Evolutionary conservation across 2,113 vertebrate species (phyloP).

Genomic region (Empidonax traillii): DNA sequence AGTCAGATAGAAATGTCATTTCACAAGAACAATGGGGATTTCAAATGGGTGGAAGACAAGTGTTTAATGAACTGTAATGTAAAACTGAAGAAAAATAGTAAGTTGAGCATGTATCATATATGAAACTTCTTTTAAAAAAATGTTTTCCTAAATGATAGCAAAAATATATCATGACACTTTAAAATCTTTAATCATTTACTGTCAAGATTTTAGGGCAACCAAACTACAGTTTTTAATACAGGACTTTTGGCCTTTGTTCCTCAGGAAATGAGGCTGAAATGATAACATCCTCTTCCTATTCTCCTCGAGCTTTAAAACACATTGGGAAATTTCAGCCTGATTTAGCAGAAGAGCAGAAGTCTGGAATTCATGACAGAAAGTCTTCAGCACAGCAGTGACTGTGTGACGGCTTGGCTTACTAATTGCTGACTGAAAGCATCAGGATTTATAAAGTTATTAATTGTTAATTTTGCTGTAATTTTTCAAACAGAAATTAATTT

Average conservation of each 20-base stretch:
- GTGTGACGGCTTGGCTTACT: neutral
- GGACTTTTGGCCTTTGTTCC: neutral
- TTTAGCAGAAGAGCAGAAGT: neutral
- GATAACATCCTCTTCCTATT: neutral
- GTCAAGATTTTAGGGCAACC: neutral
- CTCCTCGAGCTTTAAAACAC: neutral
- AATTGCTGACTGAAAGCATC: neutral
- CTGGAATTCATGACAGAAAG: neutral
- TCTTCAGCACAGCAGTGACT: neutral
- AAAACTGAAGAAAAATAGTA: slow-evolving; percentile 44
- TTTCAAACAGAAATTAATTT: neutral
- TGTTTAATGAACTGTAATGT: slow-evolving; percentile 36
- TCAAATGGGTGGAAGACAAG: slow-evolving; percentile 1
- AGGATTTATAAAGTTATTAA: neutral
- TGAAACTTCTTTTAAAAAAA: slow-evolving; percentile 19
- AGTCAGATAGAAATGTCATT: neutral
- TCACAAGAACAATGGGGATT: neutral
- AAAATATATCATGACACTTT: neutral
- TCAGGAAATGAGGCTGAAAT: neutral
- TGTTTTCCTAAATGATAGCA: slow-evolving; percentile 23
- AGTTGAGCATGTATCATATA: neutral
- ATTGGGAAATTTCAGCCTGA: neutral
- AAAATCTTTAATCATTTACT: neutral
- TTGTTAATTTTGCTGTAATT: neutral
- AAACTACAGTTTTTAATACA: neutral